Percentiles rank a stretch among this genome's conserved stretches.
Evolutionary conservation across 2,113 vertebrate species (phyloP).

Genomic region (Catharus fuscescens): DNA sequence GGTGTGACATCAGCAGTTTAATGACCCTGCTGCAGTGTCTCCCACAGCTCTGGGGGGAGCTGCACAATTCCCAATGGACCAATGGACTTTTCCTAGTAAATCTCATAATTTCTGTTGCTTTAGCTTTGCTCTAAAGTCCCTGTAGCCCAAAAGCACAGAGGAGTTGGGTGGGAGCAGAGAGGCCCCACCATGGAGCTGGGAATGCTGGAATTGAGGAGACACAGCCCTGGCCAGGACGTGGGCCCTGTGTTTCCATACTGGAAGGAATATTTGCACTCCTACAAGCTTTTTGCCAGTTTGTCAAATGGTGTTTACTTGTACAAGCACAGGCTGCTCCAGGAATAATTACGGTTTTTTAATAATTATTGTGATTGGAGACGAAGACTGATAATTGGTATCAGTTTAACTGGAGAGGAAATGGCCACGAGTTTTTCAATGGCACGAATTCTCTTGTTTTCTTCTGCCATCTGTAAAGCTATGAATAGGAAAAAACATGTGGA

Average conservation of each 20-base stretch:
- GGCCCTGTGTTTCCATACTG: background rate
- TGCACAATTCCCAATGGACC: background rate
- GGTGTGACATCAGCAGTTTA: background rate
- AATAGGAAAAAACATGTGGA: background rate
- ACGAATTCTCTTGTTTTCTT: background rate
- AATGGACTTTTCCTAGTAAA: background rate
- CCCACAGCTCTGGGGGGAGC: background rate
- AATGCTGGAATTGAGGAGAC: accelerated
- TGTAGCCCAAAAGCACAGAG: background rate
- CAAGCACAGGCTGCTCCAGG: background rate
- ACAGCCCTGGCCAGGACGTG: too few relatives aligned
- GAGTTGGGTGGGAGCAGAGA: background rate
- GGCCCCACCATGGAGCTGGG: background rate
- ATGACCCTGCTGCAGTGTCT: background rate
- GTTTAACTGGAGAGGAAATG: slow-evolving; percentile 61
- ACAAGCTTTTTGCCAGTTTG: background rate
- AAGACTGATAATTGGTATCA: slow-evolving; percentile 26
- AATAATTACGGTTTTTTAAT: slow-evolving; percentile 46
- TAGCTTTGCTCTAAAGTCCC: background rate
- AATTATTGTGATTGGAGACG: slow-evolving; percentile 48
- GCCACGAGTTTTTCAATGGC: slow-evolving; percentile 27
- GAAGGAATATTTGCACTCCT: background rate
- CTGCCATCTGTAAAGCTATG: background rate
- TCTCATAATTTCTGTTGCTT: background rate
- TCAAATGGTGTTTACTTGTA: background rate